A percentile compares a stretch with the other conserved stretches of the same genome.
phyloP scores from a whole-genome alignment of 1,140 invertebrate species.

The Neodiprion fabricii region DNA sequence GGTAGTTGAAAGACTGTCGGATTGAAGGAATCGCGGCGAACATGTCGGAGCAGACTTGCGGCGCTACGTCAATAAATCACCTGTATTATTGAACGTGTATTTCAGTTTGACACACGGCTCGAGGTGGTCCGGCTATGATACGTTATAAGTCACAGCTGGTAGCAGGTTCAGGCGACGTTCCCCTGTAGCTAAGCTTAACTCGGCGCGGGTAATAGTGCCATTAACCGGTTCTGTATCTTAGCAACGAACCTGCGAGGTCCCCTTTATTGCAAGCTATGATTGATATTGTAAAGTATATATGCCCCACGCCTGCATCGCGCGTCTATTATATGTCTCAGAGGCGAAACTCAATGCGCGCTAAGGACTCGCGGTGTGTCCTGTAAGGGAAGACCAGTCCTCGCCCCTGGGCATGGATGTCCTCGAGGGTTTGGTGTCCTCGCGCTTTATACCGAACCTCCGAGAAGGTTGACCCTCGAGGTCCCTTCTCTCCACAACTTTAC shows the following conservation, averaged over 20 bases:
- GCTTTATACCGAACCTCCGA: slow-evolving; percentile 6
- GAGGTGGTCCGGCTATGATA: slow-evolving; percentile 38
- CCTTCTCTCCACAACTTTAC: background rate
- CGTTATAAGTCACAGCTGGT: slow-evolving; percentile 57
- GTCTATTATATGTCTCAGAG: background rate
- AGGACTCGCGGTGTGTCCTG: slow-evolving; percentile 19
- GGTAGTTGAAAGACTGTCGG: background rate
- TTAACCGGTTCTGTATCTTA: slow-evolving; percentile 54
- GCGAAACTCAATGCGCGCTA: background rate
- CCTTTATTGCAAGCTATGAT: slow-evolving; percentile 52
- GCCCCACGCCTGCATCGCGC: background rate
- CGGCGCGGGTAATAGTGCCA: slow-evolving; percentile 44
- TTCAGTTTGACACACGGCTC: slow-evolving; percentile 35
- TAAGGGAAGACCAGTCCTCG: background rate
- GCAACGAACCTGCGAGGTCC: slow-evolving; percentile 36
- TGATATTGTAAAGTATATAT: slow-evolving; percentile 50
- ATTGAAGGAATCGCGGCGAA: background rate
- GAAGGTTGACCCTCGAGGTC: slow-evolving; percentile 10
- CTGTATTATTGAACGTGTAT: slow-evolving; percentile 38
- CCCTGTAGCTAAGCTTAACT: slow-evolving; percentile 21
- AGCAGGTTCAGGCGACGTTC: slow-evolving; percentile 52
- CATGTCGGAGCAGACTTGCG: too few species aligned
- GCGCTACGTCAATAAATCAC: slow-evolving; percentile 39
- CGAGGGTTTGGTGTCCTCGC: background rate
- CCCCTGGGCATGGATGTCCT: slow-evolving; percentile 1